Evolutionary conservation across 1,140 invertebrate species (phyloP), one percentile per base, ranked within the genome.

Genomic region (Anthonomus grandis): DNA sequence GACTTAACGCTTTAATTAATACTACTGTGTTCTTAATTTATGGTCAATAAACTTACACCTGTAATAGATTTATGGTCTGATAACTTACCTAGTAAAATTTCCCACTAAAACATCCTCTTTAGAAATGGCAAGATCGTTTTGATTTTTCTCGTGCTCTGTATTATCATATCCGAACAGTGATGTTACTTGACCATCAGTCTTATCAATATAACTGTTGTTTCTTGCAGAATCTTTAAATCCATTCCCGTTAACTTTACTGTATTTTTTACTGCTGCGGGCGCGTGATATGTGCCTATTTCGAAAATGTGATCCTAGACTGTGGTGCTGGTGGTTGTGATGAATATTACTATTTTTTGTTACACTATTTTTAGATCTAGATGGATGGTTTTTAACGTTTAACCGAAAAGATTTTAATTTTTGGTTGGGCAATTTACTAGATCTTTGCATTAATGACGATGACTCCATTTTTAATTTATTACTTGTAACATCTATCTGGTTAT

Each of bases 81-180:
- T 34, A 34, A 37, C 48, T 50, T 38, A 50, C 48, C 48, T 50
- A 38, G 48, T 50, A 38, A 50, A 50, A 22, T 17, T 37, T 38
- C 48, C 48, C n/a, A 50, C 48, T 37, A 50, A 13, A 8, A 50
- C 15, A 18, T 50, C 48, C 18, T 22, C 31, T 21, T 23, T 50
- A n/a, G n/a, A n/a, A n/a, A n/a, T n/a, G n/a, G n/a, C n/a, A n/a
- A n/a, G n/a, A n/a, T n/a, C n/a, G n/a, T n/a, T n/a, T n/a, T n/a
- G n/a, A n/a, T n/a, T n/a, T n/a, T n/a, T n/a, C n/a, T n/a, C n/a
- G n/a, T n/a, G n/a, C n/a, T n/a, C n/a, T n/a, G n/a, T n/a, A n/a
- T n/a, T n/a, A n/a, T n/a, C n/a, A n/a, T n/a, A n/a, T n/a, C n/a
- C n/a, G n/a, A n/a, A n/a, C n/a, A n/a, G n/a, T n/a, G n/a, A n/a